phyloP scores from a whole-genome alignment of 2,113 vertebrate genomes.

The Zapus hudsonius region DNA sequence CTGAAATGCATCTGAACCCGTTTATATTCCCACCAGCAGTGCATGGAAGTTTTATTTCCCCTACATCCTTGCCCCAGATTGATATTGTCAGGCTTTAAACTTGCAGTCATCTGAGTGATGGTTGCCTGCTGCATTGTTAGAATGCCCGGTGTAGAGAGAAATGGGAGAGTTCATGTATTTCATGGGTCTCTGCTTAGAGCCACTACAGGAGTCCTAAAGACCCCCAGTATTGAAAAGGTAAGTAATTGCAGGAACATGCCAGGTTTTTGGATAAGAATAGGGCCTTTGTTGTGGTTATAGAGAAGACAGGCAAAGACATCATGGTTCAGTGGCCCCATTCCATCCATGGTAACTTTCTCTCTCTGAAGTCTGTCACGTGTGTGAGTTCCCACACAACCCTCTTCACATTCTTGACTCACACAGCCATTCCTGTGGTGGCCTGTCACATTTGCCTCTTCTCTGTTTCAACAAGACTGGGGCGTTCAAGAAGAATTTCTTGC shows the following conservation, averaged over 20 bases:
- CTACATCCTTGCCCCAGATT: slow-evolving; percentile 33
- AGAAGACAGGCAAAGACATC: not conserved
- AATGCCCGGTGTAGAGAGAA: not conserved
- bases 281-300: not conserved
- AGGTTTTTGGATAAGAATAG: not conserved
- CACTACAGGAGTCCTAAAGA: not conserved
- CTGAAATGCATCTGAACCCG: slow-evolving; percentile 5
- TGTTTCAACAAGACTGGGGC: not conserved
- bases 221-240: not conserved
- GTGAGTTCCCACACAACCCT: not conserved
- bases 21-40: slow-evolving; percentile 17
- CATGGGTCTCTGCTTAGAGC: not conserved
- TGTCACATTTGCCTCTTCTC: not conserved
- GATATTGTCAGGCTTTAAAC: slow-evolving; percentile 38
- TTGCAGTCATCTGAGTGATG: not conserved
- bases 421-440: not conserved
- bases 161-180: not conserved
- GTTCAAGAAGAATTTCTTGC: not conserved
- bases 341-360: not conserved
- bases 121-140: slow-evolving; percentile 56
- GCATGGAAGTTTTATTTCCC: slow-evolving; percentile 34
- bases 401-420: not conserved
- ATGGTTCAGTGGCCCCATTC: not conserved
- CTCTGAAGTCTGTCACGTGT: not conserved
- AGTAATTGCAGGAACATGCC: not conserved